Evolutionary conservation across 2,888 invertebrate genomes (phyloP).

Genomic region (Campoplex nolae): DNA sequence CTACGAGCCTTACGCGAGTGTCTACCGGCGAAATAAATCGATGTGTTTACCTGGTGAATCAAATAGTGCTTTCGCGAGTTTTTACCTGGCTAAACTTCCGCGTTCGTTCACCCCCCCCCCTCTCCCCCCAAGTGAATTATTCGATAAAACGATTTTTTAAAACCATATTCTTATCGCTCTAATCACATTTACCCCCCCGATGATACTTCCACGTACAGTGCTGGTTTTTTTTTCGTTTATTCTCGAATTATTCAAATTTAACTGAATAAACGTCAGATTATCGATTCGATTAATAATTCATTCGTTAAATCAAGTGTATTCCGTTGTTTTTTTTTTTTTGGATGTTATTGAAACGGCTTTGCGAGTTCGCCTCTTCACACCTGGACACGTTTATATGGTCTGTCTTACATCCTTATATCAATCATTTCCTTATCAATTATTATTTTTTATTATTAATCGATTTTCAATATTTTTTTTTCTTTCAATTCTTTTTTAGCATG

Average conservation of each 20-base stretch:
- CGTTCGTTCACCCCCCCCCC: not conserved
- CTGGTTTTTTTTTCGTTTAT: not conserved
- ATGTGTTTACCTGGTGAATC: slow-evolving; percentile 57
- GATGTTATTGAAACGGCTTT: not conserved
- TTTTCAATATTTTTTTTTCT: no score
- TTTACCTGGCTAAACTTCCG: slow-evolving; percentile 17
- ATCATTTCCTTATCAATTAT: not conserved
- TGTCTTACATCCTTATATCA: not conserved
- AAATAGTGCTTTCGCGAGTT: slow-evolving; percentile 54
- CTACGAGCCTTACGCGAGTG: slow-evolving; percentile 38
- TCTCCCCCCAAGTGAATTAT: not conserved
- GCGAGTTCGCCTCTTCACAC: not conserved
- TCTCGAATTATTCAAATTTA: not conserved
- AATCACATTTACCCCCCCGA: not conserved
- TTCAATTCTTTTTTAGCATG: no score
- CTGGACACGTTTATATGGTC: slow-evolving; percentile 11
- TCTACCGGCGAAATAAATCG: slow-evolving; percentile 51
- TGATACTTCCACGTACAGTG: not conserved
- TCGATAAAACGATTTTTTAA: not conserved
- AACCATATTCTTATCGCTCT: not conserved
- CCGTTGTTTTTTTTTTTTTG: not conserved
- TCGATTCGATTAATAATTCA: not conserved
- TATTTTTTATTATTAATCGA: not conserved
- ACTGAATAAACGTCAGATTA: not conserved
- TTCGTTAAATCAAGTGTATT: not conserved